A percentile compares a stretch with the other conserved stretches of the same genome.
Evolutionary conservation across 1,140 invertebrate species (phyloP).

Genomic region (Trichonephila inaurata): DNA sequence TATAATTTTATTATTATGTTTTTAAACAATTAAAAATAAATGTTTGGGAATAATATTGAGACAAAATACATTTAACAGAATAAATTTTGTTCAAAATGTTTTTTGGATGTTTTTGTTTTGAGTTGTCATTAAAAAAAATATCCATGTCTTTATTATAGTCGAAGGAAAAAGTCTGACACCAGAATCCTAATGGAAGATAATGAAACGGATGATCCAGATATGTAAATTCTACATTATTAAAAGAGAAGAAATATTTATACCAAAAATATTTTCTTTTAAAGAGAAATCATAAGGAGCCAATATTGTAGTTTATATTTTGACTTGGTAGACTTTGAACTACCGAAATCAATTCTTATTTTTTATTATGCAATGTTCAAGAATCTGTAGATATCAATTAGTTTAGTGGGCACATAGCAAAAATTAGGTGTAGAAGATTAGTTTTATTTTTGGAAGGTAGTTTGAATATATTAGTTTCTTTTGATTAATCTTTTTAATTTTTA

Average conservation of each 20-base stretch:
- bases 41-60: too few relatives aligned
- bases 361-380: background rate
- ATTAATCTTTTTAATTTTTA: background rate
- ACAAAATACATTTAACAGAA: too few relatives aligned
- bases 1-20: too few relatives aligned
- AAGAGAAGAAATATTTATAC: constrained; percentile 3
- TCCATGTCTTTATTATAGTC: constrained; percentile 36
- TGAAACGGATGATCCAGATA: constrained; percentile 72
- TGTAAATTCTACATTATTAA: constrained; percentile 50
- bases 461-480: background rate
- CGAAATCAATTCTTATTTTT: background rate
- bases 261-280: background rate
- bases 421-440: background rate
- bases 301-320: background rate
- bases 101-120: too few relatives aligned
- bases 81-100: too few relatives aligned
- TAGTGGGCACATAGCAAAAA: background rate
- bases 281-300: background rate
- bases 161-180: constrained; percentile 75
- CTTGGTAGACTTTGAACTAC: background rate
- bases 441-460: background rate
- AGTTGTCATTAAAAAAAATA: too few relatives aligned
- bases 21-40: too few relatives aligned
- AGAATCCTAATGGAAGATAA: constrained; percentile 68
- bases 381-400: background rate